Evolutionary conservation across 2,888 invertebrate species (phyloP).

Genomic region (Aphrophora alni): DNA sequence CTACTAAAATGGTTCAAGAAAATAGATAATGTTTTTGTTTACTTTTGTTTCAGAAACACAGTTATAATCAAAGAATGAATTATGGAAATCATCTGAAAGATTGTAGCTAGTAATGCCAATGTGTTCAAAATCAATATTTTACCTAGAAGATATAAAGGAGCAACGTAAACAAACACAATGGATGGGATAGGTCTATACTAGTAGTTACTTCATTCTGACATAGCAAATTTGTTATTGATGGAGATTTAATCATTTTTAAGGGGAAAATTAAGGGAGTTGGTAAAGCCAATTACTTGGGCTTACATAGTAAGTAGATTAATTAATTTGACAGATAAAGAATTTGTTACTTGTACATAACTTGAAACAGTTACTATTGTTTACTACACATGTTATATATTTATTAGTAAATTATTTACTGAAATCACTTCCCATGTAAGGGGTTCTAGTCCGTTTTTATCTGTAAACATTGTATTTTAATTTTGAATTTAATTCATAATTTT

Average conservation of each 20-base stretch:
- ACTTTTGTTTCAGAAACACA: too few species aligned
- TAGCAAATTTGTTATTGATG: neutral
- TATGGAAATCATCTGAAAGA: neutral
- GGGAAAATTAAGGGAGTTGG: neutral
- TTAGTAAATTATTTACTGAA: neutral
- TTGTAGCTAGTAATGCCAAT: neutral
- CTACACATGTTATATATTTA: neutral
- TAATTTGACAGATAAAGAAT: too few species aligned
- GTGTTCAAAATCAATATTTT: neutral
- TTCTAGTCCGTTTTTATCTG: neutral
- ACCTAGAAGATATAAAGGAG: too few species aligned
- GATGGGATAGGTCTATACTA: neutral
- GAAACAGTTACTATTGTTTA: neutral
- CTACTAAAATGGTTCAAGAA: too few species aligned
- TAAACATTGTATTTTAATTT: neutral
- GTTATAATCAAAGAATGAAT: too few species aligned
- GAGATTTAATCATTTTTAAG: neutral
- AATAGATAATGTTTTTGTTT: too few species aligned
- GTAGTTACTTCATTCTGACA: neutral
- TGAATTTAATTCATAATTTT: neutral
- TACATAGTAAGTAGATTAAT: too few species aligned
- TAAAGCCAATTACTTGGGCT: too few species aligned
- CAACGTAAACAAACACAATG: neutral
- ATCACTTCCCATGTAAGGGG: too few species aligned
- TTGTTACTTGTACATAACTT: too few species aligned